Base-by-base conservation (phyloP, 2,113 vertebrate species). In the Lepisosteus oculatus region DNA sequence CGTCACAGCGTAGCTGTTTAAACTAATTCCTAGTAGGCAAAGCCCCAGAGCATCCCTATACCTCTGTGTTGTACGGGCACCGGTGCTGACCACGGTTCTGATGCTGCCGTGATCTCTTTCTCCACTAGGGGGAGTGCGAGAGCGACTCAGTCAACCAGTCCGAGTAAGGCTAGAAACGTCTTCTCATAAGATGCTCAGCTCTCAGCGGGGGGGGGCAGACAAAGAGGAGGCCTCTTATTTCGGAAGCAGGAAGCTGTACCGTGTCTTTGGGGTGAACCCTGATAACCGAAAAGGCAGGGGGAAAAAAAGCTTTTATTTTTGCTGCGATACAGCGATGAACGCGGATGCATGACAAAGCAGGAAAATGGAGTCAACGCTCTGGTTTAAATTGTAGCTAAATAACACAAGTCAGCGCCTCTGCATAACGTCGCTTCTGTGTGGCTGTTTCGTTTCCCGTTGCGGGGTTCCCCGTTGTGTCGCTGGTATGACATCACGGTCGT, bases 91-190 rank as follows among this genome's bases (percentile, higher is more conserved):
- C 29, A 14, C 43, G 57, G 69, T 62, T 4, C 69, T 45, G 69
- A 70, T 62, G 57, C 6, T 8, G 42, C 15, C 11, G 54, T 65
- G 14, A 78, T 15, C 42, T 29, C n/a, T 57, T 6, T 15, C 7
- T 72, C 8, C 6, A 76, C 71, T 61, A 83, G 83, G 61, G 76
- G 82, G 5, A 51, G 74, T 72, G 54, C 12, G 6, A 3, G 43
- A 11, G 29, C 42, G 17, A 9, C 8, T 69, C 67, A 12, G 43
- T 51, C 44, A 54, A 65, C 13, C 8, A 61, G 42, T 29, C 29
- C 29, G 29, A 2, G 29, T 29, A 29, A 29, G 29, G 29, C 17
- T 44, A 56, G 54, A 9, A 0, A 6, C 3, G 17, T 13, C 51
- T 43, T n/a, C 3, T 59, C 13, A 6, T 15, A 8, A 42, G 67